These are phyloP conservation scores for Carollia perspicillata DNA, from an alignment of 2,113 vertebrate species.

Conservation along the genomic window DNA sequence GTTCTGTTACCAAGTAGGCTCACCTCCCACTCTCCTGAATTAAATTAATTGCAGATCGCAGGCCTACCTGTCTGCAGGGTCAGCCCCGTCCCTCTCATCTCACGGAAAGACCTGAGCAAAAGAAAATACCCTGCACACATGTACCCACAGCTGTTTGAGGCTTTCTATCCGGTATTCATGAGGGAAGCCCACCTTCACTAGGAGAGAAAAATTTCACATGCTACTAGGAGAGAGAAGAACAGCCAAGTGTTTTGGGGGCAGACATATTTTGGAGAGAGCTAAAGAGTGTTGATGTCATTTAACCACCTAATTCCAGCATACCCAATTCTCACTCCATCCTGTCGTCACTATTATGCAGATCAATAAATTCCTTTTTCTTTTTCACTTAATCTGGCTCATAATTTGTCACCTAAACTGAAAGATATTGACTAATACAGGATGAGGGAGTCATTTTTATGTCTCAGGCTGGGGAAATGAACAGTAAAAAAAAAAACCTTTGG, in stretches of 20 bases:
- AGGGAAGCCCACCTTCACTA: neutral
- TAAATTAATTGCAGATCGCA: neutral
- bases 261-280: neutral
- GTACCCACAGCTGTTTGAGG: neutral
- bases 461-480: neutral
- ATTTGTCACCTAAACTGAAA: neutral
- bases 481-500: neutral
- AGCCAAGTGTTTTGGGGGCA: neutral
- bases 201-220: neutral
- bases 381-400: neutral
- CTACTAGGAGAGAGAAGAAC: neutral
- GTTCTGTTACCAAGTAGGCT: neutral
- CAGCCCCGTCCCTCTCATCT: neutral
- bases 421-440: neutral
- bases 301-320: neutral
- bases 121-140: neutral
- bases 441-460: neutral
- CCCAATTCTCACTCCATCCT: neutral
- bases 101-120: neutral
- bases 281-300: neutral
- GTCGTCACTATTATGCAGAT: neutral
- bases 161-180: neutral
- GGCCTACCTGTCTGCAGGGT: neutral
- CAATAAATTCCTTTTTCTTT: neutral
- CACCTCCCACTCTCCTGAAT: neutral